Evolutionary conservation across 2,888 invertebrate species (phyloP), one percentile per base, ranked within the genome.

Genomic region (Xanthia togata): DNA sequence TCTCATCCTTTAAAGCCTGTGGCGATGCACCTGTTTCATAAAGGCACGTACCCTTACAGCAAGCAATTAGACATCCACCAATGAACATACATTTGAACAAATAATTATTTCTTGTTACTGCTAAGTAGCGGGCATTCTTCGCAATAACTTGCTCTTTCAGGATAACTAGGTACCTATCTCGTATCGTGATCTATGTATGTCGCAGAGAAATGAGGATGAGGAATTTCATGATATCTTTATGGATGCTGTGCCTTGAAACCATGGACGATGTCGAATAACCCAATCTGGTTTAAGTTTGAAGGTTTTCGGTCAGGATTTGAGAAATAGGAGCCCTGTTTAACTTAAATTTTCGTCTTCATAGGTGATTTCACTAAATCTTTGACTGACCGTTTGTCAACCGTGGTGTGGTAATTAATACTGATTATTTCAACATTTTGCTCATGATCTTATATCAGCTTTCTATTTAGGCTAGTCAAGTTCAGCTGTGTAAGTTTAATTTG

Each of bases 61-160:
- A 47, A 44, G 68, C 69, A 87, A 87, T 86, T 84, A 86, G 67
- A 63, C 50, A 65, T 70, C 71, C 20, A 44, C 70, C 75, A 79
- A 84, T 74, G 76, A 75, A 73, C 74, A 82, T 78, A 79, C 74
- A 78, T 87, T 82, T 78, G 64, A 68, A 70, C 73, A 78, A 79
- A 70, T 82, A 75, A 73, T 80, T 78, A 68, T 69, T 76, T 64
- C 74, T 70, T 50, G 73, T 72, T 74, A 57, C 70, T 67, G n/a
- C 35, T 60, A 44, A 67, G 31, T 62, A 72, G 59, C 59, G 41
- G 55, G 53, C 71, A 78, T 78, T 76, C 55, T 63, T 74, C 1
- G 64, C 50, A 63, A 73, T 73, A 59, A 65, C 50, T 71, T 71
- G 55, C 41, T 69, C 41, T 70, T 75, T 63, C 55, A 68, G 55